Evolutionary conservation across 2,113 vertebrate genomes (phyloP).

Genomic region (Oxyura jamaicensis): DNA sequence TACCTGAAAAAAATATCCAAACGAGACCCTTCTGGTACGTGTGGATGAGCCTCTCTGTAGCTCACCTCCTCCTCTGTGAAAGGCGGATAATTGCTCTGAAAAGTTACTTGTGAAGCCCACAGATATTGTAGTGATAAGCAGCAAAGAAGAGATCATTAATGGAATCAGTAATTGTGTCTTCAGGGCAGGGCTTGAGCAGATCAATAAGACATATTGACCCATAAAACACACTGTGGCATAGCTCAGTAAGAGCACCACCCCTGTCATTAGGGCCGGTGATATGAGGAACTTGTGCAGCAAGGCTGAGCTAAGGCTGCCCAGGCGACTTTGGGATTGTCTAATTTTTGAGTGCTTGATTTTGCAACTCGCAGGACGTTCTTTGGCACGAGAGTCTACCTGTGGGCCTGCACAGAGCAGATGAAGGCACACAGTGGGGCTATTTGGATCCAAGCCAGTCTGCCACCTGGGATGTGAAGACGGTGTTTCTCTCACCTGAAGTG

Average conservation of each 20-base stretch:
- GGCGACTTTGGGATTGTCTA: neutral
- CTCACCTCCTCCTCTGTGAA: neutral
- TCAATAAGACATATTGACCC: neutral
- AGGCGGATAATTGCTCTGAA: neutral
- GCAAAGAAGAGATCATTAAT: neutral
- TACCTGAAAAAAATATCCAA: fast-evolving
- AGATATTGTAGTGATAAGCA: neutral
- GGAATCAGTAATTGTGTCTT: constrained; percentile 7
- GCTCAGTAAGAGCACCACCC: neutral
- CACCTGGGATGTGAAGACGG: neutral
- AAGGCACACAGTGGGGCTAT: neutral
- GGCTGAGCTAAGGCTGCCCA: neutral
- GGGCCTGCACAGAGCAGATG: neutral
- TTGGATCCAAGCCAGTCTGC: neutral
- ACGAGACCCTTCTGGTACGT: neutral
- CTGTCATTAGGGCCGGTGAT: neutral
- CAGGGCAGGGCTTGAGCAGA: neutral
- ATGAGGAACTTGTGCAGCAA: neutral
- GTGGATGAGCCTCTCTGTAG: neutral
- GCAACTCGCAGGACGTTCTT: neutral
- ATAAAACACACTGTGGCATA: neutral
- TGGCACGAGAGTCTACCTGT: neutral
- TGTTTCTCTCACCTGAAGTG: neutral
- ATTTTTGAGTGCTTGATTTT: neutral
- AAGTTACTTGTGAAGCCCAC: neutral